Evolutionary conservation across 2,113 vertebrate genomes (phyloP).

Genomic region (Marmota flaviventris): DNA sequence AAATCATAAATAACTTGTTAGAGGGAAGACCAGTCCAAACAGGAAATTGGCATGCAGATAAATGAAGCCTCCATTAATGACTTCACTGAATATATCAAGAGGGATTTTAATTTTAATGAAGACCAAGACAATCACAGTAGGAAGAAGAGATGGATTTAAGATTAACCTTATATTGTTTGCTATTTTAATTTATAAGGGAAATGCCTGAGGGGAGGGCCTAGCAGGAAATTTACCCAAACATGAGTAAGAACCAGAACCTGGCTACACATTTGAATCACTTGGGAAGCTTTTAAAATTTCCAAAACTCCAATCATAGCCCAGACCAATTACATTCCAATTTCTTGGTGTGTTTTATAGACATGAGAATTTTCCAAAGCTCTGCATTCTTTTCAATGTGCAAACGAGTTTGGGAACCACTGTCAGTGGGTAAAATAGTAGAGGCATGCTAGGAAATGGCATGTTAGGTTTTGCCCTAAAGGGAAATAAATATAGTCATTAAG

Average conservation of each 20-base stretch:
- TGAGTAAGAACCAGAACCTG: neutral
- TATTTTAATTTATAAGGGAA: constrained; percentile 42
- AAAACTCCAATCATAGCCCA: neutral
- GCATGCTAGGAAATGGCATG: neutral
- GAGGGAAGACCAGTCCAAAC: constrained; percentile 79
- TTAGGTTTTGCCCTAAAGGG: constrained; percentile 18
- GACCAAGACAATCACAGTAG: constrained; percentile 50
- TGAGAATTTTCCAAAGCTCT: neutral
- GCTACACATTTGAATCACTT: constrained; percentile 13
- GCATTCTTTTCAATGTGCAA: neutral
- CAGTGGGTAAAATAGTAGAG: neutral
- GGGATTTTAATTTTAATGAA: constrained; percentile 67
- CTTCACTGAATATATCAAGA: constrained; percentile 12
- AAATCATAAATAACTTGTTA: constrained; percentile 81
- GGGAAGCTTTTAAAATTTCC: constrained; percentile 25
- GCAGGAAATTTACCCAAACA: constrained; percentile 54
- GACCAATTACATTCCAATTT: neutral
- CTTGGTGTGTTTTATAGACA: neutral
- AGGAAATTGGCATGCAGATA: constrained; percentile 80
- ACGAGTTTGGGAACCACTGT: neutral
- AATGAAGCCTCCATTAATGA: constrained; percentile 67
- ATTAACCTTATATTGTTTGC: constrained; percentile 54
- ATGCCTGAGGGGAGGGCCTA: constrained; percentile 4
- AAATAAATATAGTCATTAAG: constrained; percentile 47
- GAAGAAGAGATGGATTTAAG: constrained; percentile 50